Conservation (phyloP, 2,797 vertebrate species). For the Pipistrellus pipistrellus region DNA sequence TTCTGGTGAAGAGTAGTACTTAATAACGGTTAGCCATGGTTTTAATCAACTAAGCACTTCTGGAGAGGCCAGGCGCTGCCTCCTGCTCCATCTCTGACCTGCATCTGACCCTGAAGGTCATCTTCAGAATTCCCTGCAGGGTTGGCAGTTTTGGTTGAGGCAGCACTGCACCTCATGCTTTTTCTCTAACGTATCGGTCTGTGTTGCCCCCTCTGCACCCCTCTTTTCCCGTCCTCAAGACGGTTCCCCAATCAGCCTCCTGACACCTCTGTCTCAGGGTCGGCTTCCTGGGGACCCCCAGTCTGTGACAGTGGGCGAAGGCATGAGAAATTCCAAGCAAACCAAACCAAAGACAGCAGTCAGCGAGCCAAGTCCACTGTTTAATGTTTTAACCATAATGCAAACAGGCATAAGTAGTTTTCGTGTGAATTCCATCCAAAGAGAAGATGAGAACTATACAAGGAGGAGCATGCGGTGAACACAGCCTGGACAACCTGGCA, state of each 20-base stretch:
- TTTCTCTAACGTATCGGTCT: neutral
- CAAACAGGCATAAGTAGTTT: conserved; percentile 90
- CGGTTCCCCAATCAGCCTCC: neutral
- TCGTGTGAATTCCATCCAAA: conserved; percentile 85
- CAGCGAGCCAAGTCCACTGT: conserved; percentile 65
- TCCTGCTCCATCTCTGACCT: neutral
- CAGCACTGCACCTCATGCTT: neutral
- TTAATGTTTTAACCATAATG: conserved; percentile 88
- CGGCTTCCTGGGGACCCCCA: neutral
- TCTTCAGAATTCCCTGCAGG: neutral
- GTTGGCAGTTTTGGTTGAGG: neutral
- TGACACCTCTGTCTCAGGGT: neutral
- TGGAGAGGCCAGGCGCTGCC: neutral
- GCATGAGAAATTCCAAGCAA: neutral
- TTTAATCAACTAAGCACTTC: neutral
- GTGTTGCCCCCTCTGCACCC: accelerated
- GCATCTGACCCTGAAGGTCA: neutral
- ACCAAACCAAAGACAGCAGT: neutral
- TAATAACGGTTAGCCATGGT: neutral
- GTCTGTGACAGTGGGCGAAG: accelerated
- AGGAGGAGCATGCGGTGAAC: conserved; percentile 89
- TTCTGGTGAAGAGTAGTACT: neutral
- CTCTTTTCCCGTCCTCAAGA: neutral
- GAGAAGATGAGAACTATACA: conserved; percentile 87
- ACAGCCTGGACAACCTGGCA: conserved; percentile 82